Evolutionary conservation across 2,113 vertebrate species (phyloP), one percentile per base, ranked within the genome.

Genomic region (Oryzias melastigma): DNA sequence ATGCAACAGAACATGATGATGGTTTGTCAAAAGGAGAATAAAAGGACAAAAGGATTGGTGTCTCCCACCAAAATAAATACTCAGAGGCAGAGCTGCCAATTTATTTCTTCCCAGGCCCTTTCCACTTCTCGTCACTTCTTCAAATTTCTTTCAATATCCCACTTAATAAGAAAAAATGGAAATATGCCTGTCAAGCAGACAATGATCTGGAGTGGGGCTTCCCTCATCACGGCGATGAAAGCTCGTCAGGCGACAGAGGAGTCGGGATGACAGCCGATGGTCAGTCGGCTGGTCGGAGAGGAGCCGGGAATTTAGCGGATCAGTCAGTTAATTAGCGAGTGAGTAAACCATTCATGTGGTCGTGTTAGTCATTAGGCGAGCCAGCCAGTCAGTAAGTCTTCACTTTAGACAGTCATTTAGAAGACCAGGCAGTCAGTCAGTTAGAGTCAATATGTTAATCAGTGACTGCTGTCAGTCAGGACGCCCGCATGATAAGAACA

Each of bases 391-490:
- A 42, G 73, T 66, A 60, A 78, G 64, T 62, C 82, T 70, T 47
- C 48, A 18, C 56, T 79, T 72, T 57, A 77, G 62, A 73, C 81
- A 77, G 72, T 81, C 81, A 84, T 77, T 84, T 71, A 75, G 81
- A 75, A 61, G 73, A 66, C 45, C 64, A 78, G 79, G 73, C 73
- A 79, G 75, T 61, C 75, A 80, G 80, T 87, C 70, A 81, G 79
- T 84, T 74, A 77, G 67, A 87, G 82, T 86, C 87, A 82, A 85
- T 86, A 81, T 82, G 82, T 78, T 86, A 83, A 85, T 82, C 75
- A 83, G 80, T 68, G 71, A 76, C 69, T 60, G 74, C 72, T 78
- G 85, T 87, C 83, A 79, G 68, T 81, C 78, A 77, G 72, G 62
- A 64, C 77, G 73, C 71, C 64, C 49, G 65, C 4, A 17, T 14